phyloP scores from a whole-genome alignment of 2,797 vertebrate genomes.

The Cygnus olor region DNA sequence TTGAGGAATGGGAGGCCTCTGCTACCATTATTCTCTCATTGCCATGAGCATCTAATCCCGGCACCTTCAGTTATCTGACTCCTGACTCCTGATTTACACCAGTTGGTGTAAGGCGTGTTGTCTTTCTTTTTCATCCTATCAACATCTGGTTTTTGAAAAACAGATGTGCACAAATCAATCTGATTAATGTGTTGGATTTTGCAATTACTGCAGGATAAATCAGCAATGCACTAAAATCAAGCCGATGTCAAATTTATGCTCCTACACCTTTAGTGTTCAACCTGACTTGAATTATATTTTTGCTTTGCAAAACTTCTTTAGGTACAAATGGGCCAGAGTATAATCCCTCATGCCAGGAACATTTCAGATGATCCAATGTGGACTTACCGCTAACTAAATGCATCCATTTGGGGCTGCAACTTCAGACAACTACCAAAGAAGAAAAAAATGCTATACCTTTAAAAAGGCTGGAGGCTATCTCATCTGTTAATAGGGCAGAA shows the following conservation, averaged over 20 bases:
- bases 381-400: not conserved
- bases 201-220: constrained; percentile 55
- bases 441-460: not conserved
- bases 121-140: constrained; percentile 22
- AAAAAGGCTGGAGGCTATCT: not conserved
- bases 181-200: constrained; percentile 68
- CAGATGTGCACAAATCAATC: constrained; percentile 62
- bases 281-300: not conserved
- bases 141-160: constrained; percentile 52
- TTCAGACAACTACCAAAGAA: not conserved
- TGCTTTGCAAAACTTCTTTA: not conserved
- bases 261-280: not conserved
- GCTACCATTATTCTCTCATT: not conserved
- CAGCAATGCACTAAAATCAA: constrained; percentile 14
- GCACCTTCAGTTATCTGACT: constrained; percentile 4
- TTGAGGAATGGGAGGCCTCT: not conserved
- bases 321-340: not conserved
- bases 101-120: not conserved
- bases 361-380: not conserved
- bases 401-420: not conserved
- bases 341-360: not conserved
- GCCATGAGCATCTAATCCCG: not conserved
- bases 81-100: not conserved
- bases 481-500: not conserved
- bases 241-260: not conserved